phyloP scores from a whole-genome alignment of 2,888 invertebrate species.

The Ectemnius lituratus region DNA sequence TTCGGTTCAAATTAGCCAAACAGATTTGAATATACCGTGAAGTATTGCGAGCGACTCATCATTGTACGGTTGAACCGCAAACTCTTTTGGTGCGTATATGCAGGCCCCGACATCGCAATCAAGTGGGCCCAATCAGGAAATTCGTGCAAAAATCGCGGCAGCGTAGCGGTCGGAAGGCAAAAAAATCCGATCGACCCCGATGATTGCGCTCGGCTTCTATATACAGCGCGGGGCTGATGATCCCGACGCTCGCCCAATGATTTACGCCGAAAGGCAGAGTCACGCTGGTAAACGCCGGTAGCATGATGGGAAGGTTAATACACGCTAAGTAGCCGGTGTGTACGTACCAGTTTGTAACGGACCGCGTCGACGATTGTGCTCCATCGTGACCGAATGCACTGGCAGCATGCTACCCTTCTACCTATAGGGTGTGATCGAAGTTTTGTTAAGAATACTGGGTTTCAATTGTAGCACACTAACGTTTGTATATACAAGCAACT shows the following conservation, averaged over 20 bases:
- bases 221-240: conserved; percentile 47
- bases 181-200: conserved; percentile 58
- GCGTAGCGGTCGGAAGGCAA: conserved; percentile 16
- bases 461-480: too few species aligned
- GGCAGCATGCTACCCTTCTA: conserved; percentile 24
- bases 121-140: conserved; percentile 47
- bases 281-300: conserved; percentile 56
- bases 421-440: background rate
- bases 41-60: background rate
- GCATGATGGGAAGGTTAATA: conserved; percentile 57
- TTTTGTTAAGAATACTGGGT: too few species aligned
- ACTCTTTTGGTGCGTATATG: background rate
- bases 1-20: too few species aligned
- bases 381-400: conserved; percentile 2
- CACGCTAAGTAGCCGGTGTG: conserved; percentile 43
- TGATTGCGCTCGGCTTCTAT: conserved; percentile 43
- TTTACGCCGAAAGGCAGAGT: conserved; percentile 54
- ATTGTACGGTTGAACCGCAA: background rate
- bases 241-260: conserved; percentile 47
- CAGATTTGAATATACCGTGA: background rate
- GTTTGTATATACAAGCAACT: conserved; percentile 5
- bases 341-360: conserved; percentile 49
- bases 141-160: conserved; percentile 45
- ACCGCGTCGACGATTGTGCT: conserved; percentile 7
- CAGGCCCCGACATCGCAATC: conserved; percentile 33